Evolutionary conservation across 2,888 invertebrate species (phyloP).

Genomic region (Philaethria dido): DNA sequence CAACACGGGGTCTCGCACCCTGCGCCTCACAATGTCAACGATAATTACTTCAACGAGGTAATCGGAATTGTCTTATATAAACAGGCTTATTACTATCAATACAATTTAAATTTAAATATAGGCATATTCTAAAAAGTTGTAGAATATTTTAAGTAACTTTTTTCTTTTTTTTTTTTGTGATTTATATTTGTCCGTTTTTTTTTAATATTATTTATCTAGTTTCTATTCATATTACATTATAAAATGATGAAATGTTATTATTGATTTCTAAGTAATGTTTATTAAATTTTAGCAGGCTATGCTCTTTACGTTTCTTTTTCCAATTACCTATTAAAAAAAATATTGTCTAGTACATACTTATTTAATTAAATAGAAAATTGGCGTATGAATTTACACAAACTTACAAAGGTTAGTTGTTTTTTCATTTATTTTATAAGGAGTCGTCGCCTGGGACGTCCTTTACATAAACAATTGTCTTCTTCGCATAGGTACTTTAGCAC

Average conservation of each 20-base stretch:
- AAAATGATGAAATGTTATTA: too few relatives aligned
- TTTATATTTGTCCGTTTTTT: too few relatives aligned
- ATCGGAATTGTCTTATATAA: constrained; percentile 41
- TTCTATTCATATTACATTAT: too few relatives aligned
- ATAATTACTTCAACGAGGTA: constrained; percentile 80
- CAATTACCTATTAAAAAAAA: too few relatives aligned
- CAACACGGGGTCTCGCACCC: constrained; percentile 76
- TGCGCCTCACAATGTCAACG: constrained; percentile 71
- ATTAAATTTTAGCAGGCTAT: too few relatives aligned
- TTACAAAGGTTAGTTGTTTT: background rate
- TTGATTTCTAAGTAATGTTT: too few relatives aligned
- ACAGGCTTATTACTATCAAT: background rate
- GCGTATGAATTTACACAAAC: background rate
- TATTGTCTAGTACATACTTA: too few relatives aligned
- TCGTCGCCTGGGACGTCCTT: background rate
- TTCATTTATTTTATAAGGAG: background rate
- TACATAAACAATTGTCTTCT: background rate
- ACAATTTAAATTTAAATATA: background rate
- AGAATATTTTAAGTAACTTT: background rate
- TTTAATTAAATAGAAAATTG: too few relatives aligned
- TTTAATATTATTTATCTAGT: too few relatives aligned
- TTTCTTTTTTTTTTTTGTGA: too few relatives aligned
- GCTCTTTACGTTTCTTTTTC: too few relatives aligned
- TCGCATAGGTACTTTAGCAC: too few relatives aligned
- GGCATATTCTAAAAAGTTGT: background rate